Evolutionary conservation across 2,113 vertebrate species (phyloP).

Genomic region (Girardinichthys multiradiatus): DNA sequence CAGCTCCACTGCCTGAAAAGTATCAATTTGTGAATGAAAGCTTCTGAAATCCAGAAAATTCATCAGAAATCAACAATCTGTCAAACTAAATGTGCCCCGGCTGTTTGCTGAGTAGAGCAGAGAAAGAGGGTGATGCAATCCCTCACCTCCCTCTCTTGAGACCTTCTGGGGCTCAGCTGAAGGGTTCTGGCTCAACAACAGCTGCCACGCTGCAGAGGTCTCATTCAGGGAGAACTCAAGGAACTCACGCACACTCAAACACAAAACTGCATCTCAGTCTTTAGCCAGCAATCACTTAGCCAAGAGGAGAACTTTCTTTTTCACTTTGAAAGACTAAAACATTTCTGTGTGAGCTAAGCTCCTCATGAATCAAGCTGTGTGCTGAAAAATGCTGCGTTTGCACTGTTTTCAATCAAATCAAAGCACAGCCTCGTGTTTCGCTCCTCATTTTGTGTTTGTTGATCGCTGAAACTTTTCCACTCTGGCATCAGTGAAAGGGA

Average conservation of each 20-base stretch:
- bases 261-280: background rate
- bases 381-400: constrained; percentile 23
- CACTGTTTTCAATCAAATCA: constrained; percentile 44
- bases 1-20: background rate
- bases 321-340: constrained; percentile 2
- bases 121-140: constrained; percentile 58
- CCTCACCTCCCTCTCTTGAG: constrained; percentile 25
- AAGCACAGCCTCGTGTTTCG: constrained; percentile 15
- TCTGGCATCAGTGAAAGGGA: background rate
- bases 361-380: constrained; percentile 23
- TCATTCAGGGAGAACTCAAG: constrained; percentile 18
- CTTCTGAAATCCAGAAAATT: constrained; percentile 19
- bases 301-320: constrained; percentile 16
- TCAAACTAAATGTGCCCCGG: constrained; percentile 20
- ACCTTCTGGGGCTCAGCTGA: constrained; percentile 54
- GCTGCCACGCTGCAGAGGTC: constrained; percentile 48
- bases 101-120: constrained; percentile 27
- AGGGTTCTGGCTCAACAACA: constrained; percentile 31
- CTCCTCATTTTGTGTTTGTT: constrained; percentile 9
- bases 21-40: constrained; percentile 8
- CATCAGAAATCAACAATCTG: background rate
- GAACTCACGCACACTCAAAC: constrained; percentile 25
- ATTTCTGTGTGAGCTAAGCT: constrained; percentile 14
- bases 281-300: constrained; percentile 34
- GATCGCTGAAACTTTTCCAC: background rate